Evolutionary conservation across 2,113 vertebrate genomes (phyloP), one percentile per base, ranked within the genome.

Genomic region (Catharus bicknelli): DNA sequence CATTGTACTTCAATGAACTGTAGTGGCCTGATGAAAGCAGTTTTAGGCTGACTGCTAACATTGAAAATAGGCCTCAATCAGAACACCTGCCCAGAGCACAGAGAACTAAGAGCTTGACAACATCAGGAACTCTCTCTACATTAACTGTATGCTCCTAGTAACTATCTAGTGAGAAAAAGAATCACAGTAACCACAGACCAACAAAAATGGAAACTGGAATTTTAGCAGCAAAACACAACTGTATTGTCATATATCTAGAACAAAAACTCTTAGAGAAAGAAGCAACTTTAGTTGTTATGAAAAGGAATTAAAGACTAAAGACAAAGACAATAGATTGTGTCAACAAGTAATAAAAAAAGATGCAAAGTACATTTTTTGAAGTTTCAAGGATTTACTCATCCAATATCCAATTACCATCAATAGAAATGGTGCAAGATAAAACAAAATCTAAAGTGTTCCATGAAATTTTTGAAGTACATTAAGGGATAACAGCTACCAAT

Each of bases 271-370:
- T n/a, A 30, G 43, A 59, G 58, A 84, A 79, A 68, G 34, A 90
- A 85, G 34, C 7, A 59, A 63, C 5, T 93, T 81, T 3, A 51
- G 15, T 32, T 86, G 32, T 12, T 30, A 82, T 23, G 32, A 51
- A 84, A 57, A 75, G 14, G 30, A 84, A 83, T 47, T 75, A 51
- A 80, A 83, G 40, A 57, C 27, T 80, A 48, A 93, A 87, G 73
- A 61, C 6, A 51, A 2, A 77, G 16, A 53, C 9, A 32, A 45
- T 6, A 12, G 62, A 70, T 36, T 66, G 61, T 38, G 38, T 55
- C 43, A 87, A 62, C 11, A 74, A 75, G 16, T 32, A 70, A n/a
- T 32, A 74, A 47, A 29, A 81, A 64, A 86, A 70, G 9, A 79
- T 0, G 0, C 5, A 59, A 14, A 23, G 12, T n/a, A 43, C 15